Conservation (phyloP, 2,888 invertebrate species). For the Dyspetes luteomarginatus region DNA sequence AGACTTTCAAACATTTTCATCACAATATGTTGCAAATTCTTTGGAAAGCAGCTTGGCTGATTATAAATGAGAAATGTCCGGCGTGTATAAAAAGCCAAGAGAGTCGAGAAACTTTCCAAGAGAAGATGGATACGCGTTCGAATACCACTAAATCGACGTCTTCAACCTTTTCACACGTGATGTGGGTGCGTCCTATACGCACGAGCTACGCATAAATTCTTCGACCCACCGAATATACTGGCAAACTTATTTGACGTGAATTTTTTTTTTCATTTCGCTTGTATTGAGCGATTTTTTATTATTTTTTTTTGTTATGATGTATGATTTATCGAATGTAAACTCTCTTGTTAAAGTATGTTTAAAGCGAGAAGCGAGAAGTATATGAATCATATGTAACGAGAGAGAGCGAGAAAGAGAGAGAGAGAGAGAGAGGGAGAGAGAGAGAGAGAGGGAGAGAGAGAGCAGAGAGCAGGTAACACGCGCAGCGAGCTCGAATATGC, state of each 20-base stretch:
- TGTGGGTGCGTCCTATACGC: slow-evolving; percentile 48
- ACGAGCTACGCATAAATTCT: slow-evolving; percentile 27
- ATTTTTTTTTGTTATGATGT: neutral
- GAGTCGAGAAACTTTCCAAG: slow-evolving; percentile 53
- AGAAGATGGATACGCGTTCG: slow-evolving; percentile 30
- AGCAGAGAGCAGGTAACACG: slow-evolving; percentile 2
- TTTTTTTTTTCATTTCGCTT: too few relatives aligned
- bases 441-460: neutral
- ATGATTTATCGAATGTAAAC: slow-evolving; percentile 26
- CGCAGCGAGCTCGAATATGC: neutral
- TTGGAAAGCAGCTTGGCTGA: slow-evolving; percentile 6
- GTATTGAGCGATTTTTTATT: slow-evolving; percentile 9
- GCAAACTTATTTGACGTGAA: too few relatives aligned
- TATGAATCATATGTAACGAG: slow-evolving; percentile 35
- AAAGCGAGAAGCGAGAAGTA: slow-evolving; percentile 11
- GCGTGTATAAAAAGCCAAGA: neutral
- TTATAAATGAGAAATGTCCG: slow-evolving; percentile 2
- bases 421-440: neutral
- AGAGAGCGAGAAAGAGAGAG: slow-evolving; percentile 8
- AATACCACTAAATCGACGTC: slow-evolving; percentile 23
- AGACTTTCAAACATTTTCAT: neutral
- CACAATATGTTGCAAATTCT: neutral
- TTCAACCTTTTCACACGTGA: slow-evolving; percentile 49
- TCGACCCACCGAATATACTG: too few relatives aligned
- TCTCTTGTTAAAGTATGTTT: neutral